Conservation (phyloP, 1,140 invertebrate genomes). For the Triops longicaudatus region DNA sequence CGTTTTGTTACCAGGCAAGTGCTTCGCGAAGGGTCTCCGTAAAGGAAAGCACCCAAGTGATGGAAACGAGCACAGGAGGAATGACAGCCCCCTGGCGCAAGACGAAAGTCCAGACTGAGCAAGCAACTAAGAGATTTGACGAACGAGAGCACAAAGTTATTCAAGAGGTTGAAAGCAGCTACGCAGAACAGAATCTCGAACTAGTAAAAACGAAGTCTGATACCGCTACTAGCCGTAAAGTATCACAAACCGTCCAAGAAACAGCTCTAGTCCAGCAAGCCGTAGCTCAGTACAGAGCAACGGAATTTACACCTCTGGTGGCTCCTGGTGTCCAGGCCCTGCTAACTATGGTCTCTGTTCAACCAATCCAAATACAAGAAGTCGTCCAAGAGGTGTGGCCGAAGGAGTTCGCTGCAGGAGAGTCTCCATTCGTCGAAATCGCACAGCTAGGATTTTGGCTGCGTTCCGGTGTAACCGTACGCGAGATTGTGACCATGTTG, state of each 20-base stretch:
- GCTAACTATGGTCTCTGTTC: constrained; percentile 33
- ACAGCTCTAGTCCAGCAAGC: background rate
- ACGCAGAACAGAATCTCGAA: constrained; percentile 25
- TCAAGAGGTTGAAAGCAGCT: constrained; percentile 26
- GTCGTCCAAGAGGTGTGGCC: constrained; percentile 42
- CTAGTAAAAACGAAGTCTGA: constrained; percentile 17
- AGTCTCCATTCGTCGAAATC: constrained; percentile 64
- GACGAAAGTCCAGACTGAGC: background rate
- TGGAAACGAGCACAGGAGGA: background rate
- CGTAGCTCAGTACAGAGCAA: background rate
- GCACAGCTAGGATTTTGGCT: constrained; percentile 69
- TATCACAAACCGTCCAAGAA: background rate
- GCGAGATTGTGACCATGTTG: constrained; percentile 56
- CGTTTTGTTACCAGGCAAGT: background rate
- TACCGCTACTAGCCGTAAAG: background rate
- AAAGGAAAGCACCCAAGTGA: constrained; percentile 18
- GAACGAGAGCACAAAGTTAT: constrained; percentile 24
- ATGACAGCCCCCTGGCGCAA: background rate
- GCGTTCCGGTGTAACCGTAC: constrained; percentile 59
- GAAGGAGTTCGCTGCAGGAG: constrained; percentile 67
- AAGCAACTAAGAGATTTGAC: background rate
- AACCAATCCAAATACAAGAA: constrained; percentile 33
- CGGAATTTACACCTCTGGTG: constrained; percentile 1
- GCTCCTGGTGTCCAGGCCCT: constrained; percentile 33
- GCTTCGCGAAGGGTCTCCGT: constrained; percentile 18